Conservation (phyloP, 2,797 vertebrate genomes). For the Protonibea diacanthus region DNA sequence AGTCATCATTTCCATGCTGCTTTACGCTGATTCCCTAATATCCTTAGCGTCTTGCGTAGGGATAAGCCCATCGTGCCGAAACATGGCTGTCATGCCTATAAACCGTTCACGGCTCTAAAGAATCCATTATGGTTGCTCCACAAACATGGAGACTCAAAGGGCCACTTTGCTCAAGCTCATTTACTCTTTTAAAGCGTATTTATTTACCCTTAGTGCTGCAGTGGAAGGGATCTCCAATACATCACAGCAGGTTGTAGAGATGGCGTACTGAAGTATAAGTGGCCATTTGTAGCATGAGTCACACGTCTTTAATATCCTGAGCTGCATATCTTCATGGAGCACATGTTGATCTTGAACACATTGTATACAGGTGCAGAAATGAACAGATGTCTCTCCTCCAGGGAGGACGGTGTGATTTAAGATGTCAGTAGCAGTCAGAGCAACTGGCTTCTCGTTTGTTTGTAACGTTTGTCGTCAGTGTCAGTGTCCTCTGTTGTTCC, state of each 20-base stretch:
- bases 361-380: background rate
- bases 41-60: conserved; percentile 85
- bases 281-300: conserved; percentile 64
- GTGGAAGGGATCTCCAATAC: conserved; percentile 53
- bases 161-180: conserved; percentile 84
- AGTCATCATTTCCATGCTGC: conserved; percentile 87
- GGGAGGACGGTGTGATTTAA: too few relatives aligned
- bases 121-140: conserved; percentile 84
- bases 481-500: background rate
- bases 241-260: conserved; percentile 44
- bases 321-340: background rate
- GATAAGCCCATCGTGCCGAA: conserved; percentile 86
- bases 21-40: conserved; percentile 88
- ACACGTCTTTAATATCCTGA: conserved; percentile 39
- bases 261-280: conserved; percentile 49
- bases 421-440: background rate
- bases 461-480: background rate
- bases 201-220: conserved; percentile 73
- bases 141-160: conserved; percentile 82
- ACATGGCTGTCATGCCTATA: conserved; percentile 86
- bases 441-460: too few relatives aligned
- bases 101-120: conserved; percentile 85
- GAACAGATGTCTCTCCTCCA: background rate
- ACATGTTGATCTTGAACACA: conserved; percentile 11
- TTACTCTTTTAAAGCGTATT: conserved; percentile 78